Evolutionary conservation across 2,113 vertebrate species (phyloP), one percentile per base, ranked within the genome.

Genomic region (Cyanoliseus patagonus): DNA sequence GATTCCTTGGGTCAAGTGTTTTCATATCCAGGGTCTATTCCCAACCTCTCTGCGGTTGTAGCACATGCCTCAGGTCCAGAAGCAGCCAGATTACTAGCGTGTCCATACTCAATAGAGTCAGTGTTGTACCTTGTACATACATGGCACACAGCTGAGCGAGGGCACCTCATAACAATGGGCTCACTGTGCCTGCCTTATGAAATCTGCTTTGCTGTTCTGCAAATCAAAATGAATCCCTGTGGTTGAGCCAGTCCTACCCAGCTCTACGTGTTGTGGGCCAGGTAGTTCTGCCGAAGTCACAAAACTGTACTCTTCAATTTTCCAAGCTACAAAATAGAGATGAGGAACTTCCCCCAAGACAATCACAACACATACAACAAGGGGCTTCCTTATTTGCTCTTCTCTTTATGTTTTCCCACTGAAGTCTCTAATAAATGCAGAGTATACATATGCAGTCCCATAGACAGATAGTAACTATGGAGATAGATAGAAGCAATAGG

Each of bases 91-190:
- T 53, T 81, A 70, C 2, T 1, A 59, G 9, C 11, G 5, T 7
- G 0, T 47, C 28, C 16, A 24, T 47, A 24, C 3, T 57, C 49
- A 44, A 6, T 0, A 68, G 15, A 63, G 28, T 5, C 18, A 31
- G 23, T n/a, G 44, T 59, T 12, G 13, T 39, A 28, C n/a, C 7
- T 63, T 19, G 9, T 20, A 41, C 1, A 1, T 22, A 41, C 13
- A 37, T 1, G 3, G 13, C n/a, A 42, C 23, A 22, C 9, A 80
- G 37, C 49, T 44, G 47, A 35, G 10, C 15, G 5, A 57, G 33
- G 53, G 30, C 13, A 52, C 4, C 39, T 70, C 11, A 6, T 61
- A n/a, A 59, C 22, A 47, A 3, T 30, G 37, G 30, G 18, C 42
- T 46, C 24, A 42, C 24, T 33, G 24, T 1, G 1, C 22, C 30